These are phyloP conservation scores for Pteria penguin DNA, from an alignment of 2,888 invertebrate genomes.

Conservation along the genomic window DNA sequence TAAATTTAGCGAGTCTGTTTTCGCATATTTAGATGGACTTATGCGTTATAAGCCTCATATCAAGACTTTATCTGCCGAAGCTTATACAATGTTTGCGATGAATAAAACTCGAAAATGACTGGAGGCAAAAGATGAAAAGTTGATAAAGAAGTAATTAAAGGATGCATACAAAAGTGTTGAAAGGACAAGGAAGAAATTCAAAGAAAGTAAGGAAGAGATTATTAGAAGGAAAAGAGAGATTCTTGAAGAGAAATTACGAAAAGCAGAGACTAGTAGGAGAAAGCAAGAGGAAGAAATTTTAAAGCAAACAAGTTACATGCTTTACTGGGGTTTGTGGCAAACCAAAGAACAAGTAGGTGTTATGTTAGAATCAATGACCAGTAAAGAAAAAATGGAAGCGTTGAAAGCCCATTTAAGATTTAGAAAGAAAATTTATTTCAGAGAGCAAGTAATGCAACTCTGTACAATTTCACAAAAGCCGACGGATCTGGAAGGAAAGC, in stretches of 20 bases:
- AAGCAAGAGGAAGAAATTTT: neutral
- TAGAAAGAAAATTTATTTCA: neutral
- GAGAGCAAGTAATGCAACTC: neutral
- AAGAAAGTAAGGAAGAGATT: slow-evolving; percentile 4
- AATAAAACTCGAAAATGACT: slow-evolving; percentile 19
- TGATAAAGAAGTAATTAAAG: neutral
- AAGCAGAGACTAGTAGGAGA: neutral
- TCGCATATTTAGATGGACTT: slow-evolving; percentile 10
- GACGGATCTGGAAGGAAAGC: neutral
- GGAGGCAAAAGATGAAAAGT: slow-evolving; percentile 1
- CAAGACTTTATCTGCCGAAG: slow-evolving; percentile 18
- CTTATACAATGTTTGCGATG: slow-evolving; percentile 18
- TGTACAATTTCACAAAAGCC: neutral
- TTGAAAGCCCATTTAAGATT: neutral
- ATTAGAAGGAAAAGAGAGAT: neutral
- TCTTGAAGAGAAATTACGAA: neutral
- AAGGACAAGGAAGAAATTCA: neutral
- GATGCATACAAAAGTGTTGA: slow-evolving; percentile 1
- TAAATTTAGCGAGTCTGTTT: neutral
- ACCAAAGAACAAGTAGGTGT: neutral
- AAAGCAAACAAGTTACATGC: neutral
- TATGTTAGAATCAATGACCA: neutral
- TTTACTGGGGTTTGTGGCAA: slow-evolving; percentile 6
- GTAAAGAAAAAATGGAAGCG: neutral
- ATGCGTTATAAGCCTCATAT: slow-evolving; percentile 27